These are phyloP conservation scores for Periophthalmus magnuspinnatus DNA, from an alignment of 2,797 vertebrate species.

Conservation along the genomic window DNA sequence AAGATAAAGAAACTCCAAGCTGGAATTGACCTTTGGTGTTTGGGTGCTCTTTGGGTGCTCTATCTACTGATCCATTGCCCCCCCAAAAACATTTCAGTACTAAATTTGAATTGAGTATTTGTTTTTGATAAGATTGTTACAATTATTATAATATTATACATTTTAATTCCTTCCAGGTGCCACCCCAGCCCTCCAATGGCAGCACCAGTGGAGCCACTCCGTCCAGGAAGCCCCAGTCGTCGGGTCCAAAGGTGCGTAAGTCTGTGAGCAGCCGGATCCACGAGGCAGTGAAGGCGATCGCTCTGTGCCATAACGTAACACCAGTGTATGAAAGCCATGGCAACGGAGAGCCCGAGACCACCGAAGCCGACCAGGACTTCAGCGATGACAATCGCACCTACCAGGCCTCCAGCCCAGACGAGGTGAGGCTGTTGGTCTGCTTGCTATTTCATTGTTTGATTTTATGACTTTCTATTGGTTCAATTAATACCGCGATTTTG, in stretches of 20 bases:
- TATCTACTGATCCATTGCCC: too few species aligned
- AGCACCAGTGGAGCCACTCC: conserved; percentile 68
- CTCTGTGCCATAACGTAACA: conserved; percentile 95
- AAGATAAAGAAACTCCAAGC: too few species aligned
- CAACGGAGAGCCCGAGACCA: conserved; percentile 82
- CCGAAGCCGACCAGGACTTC: conserved; percentile 94
- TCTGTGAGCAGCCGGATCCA: conserved; percentile 92
- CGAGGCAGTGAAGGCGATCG: conserved; percentile 94
- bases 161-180: conserved; percentile 35
- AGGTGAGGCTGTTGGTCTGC: conserved; percentile 73
- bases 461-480: too few species aligned
- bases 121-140: too few species aligned
- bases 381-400: conserved; percentile 92
- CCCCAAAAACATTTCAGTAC: too few species aligned
- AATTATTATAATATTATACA: too few species aligned
- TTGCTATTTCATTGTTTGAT: too few species aligned
- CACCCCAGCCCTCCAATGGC: conserved; percentile 49
- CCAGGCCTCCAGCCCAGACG: conserved; percentile 96
- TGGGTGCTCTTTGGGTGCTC: too few species aligned
- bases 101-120: too few species aligned
- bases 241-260: conserved; percentile 88
- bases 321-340: conserved; percentile 88
- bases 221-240: conserved; percentile 73
- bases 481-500: too few species aligned
- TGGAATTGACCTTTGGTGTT: too few species aligned